Conservation (phyloP, 2,113 vertebrate genomes). For the Crocuta crocuta region DNA sequence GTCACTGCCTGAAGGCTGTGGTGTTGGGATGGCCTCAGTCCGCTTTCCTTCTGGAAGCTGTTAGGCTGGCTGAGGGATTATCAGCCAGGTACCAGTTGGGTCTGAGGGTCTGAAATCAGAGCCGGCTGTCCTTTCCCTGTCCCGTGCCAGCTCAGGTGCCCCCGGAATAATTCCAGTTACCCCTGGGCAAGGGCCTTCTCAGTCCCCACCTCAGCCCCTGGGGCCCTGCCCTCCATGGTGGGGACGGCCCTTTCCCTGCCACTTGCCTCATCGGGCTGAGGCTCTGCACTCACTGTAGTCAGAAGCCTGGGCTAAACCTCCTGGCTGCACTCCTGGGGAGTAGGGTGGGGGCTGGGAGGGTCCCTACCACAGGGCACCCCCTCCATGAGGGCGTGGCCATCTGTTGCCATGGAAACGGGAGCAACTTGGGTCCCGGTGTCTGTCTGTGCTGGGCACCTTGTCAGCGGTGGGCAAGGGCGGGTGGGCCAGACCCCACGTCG, state of each 20-base stretch:
- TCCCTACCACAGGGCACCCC: not conserved
- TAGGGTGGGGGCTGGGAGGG: not conserved
- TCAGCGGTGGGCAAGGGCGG: not conserved
- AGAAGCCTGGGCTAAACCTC: not conserved
- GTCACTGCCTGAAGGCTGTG: accelerated
- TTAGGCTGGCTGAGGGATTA: too few relatives aligned
- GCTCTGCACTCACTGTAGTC: not conserved
- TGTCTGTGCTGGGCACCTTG: too few relatives aligned
- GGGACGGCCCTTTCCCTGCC: not conserved
- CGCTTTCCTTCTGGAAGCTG: not conserved
- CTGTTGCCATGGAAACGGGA: not conserved
- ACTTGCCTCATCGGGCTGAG: accelerated
- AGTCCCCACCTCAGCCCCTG: not conserved
- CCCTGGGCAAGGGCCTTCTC: not conserved
- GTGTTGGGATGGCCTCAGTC: accelerated
- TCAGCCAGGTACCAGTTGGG: accelerated
- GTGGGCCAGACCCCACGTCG: too few relatives aligned
- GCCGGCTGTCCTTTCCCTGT: not conserved
- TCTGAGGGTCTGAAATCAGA: not conserved
- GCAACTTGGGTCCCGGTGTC: not conserved
- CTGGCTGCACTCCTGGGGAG: not conserved
- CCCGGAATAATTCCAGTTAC: too few relatives aligned
- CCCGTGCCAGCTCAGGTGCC: too few relatives aligned
- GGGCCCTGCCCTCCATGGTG: accelerated
- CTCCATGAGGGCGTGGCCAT: not conserved